Conservation (phyloP, 2,113 vertebrate species). For the Tapirus terrestris region DNA sequence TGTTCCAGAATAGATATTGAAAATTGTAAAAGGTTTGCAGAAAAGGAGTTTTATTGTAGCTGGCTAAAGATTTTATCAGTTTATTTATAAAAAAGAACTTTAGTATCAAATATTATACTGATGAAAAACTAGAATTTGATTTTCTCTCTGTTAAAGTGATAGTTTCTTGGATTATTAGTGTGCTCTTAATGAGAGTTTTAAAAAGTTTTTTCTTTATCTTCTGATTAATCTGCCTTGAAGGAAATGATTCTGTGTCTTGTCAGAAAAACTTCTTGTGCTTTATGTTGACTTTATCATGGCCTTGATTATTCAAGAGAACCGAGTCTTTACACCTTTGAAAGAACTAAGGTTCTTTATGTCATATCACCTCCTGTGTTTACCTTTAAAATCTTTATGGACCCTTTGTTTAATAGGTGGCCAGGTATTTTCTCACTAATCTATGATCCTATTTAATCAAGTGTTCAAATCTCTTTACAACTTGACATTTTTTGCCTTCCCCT, state of each 20-base stretch:
- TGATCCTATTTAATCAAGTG: neutral
- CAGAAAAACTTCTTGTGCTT: neutral
- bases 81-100: neutral
- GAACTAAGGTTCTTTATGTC: neutral
- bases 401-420: neutral
- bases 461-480: neutral
- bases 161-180: neutral
- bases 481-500: neutral
- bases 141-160: neutral
- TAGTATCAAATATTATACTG: neutral
- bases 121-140: neutral
- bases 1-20: neutral
- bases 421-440: neutral
- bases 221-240: neutral
- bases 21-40: neutral
- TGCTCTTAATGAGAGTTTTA: neutral
- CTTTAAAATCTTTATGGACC: neutral
- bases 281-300: neutral
- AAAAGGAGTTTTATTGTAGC: neutral
- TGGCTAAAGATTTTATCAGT: neutral
- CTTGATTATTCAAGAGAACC: neutral
- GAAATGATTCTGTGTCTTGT: neutral
- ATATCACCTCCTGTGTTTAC: neutral
- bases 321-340: neutral
- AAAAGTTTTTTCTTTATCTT: neutral